Evolutionary conservation across 2,113 vertebrate genomes (phyloP), one percentile per base, ranked within the genome.

Genomic region (Clupea harengus): DNA sequence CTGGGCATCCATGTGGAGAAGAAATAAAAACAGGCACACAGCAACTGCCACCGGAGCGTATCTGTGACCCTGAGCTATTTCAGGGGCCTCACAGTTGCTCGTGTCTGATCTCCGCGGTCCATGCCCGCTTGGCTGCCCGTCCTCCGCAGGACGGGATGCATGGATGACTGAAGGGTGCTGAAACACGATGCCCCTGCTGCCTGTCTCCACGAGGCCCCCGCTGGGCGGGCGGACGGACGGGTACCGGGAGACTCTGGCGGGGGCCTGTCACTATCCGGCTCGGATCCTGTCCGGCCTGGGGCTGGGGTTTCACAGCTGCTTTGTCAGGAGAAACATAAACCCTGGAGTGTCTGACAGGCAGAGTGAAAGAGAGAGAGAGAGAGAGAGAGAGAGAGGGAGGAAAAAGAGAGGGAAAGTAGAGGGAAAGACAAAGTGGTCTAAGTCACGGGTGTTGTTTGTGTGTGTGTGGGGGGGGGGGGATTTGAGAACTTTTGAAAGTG

Each of bases 51-150:
- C 72, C 28, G 28, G 84, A 88, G 72, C 88, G 54, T 83, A 89
- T 89, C 86, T 81, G 84, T 89, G 91, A 90, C 90, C 92, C 72
- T 22, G 50, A 86, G 89, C 91, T 93, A 92, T 93, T 94, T 78
- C 87, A 91, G 90, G 90, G 92, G 91, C 83, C 81, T 84, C 87
- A 47, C 87, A 83, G 72, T 78, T 78, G 72, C 72, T 32, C 13
- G 11, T 78, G 25, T 78, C 72, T 78, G 72, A 78, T 78, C 72
- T 6, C 20, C 45, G 8, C 1, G 60, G 39, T 64, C 75, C 28
- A 4, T n/a, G 44, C 45, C 75, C 45, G 17, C 75, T 18, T 81
- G 25, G 4, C 72, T 18, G 0, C 2, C 81, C 49, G 60, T 32
- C 82, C 45, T 80, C 54, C 32, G 20, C 82, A 57, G 18, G n/a